phyloP scores from a whole-genome alignment of 2,113 vertebrate genomes.

The Anser cygnoides region DNA sequence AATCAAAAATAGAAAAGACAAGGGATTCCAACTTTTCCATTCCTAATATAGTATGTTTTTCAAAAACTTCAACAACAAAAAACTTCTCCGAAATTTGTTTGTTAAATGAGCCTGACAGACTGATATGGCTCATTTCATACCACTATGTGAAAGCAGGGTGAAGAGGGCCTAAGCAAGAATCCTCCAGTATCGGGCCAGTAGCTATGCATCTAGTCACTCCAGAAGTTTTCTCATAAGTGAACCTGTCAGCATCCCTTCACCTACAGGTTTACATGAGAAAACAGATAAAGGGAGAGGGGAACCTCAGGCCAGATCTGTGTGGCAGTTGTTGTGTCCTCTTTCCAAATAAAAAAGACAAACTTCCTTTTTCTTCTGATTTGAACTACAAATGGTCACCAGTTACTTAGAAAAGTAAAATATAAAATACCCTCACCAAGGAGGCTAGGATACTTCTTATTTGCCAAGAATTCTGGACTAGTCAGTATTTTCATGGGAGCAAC shows the following conservation, averaged over 20 bases:
- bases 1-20: background rate
- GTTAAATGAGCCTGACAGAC: background rate
- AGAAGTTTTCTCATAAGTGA: background rate
- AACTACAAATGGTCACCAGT: background rate
- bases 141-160: background rate
- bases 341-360: background rate
- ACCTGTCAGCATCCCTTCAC: background rate
- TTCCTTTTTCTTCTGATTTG: background rate
- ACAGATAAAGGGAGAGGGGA: background rate
- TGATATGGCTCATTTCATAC: background rate
- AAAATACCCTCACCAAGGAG: background rate
- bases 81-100: background rate
- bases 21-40: background rate
- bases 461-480: background rate
- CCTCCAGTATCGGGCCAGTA: background rate
- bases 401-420: constrained; percentile 11
- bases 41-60: background rate
- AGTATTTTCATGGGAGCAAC: background rate
- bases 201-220: background rate
- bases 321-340: background rate
- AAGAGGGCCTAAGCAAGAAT: background rate
- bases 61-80: background rate
- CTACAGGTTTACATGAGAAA: background rate
- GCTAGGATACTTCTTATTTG: background rate
- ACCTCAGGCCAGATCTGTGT: background rate